phyloP scores from a whole-genome alignment of 2,797 vertebrate genomes.

The Pangasius sanitwongsei region DNA sequence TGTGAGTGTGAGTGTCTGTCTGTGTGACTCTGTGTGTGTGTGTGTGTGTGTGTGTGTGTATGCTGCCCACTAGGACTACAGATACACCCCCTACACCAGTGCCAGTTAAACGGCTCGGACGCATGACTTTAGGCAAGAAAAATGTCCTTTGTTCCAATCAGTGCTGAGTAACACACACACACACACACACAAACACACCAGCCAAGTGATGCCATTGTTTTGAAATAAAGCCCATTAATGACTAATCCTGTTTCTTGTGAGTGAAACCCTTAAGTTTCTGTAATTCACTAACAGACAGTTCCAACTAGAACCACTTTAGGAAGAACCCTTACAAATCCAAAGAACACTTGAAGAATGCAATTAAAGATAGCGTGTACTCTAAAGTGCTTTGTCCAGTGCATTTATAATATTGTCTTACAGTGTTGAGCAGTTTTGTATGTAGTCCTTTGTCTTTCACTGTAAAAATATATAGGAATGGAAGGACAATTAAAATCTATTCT shows the following conservation, averaged over 20 bases:
- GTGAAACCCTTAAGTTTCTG: not conserved
- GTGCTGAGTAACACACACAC: conserved; percentile 75
- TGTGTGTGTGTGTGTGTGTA: conserved; percentile 67
- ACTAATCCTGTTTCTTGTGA: not conserved
- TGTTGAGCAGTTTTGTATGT: not conserved
- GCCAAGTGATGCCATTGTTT: conserved; percentile 72
- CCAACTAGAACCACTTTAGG: not conserved
- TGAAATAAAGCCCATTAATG: conserved; percentile 48
- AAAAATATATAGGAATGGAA: not conserved
- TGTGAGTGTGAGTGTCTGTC: conserved; percentile 34
- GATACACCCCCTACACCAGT: conserved; percentile 52
- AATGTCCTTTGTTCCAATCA: conserved; percentile 85
- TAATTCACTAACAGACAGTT: not conserved
- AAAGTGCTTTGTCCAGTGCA: not conserved
- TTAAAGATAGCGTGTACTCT: not conserved
- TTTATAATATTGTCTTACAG: not conserved
- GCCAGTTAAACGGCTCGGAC: conserved; percentile 94
- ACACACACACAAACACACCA: conserved; percentile 52
- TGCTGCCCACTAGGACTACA: conserved; percentile 56
- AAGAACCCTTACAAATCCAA: not conserved
- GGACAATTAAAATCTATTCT: not conserved
- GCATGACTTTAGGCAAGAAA: conserved; percentile 93
- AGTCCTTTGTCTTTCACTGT: not conserved
- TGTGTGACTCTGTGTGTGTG: conserved; percentile 59
- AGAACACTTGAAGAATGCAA: not conserved